phyloP scores from a whole-genome alignment of 1,140 invertebrate genomes.

The Triops longicaudatus region DNA sequence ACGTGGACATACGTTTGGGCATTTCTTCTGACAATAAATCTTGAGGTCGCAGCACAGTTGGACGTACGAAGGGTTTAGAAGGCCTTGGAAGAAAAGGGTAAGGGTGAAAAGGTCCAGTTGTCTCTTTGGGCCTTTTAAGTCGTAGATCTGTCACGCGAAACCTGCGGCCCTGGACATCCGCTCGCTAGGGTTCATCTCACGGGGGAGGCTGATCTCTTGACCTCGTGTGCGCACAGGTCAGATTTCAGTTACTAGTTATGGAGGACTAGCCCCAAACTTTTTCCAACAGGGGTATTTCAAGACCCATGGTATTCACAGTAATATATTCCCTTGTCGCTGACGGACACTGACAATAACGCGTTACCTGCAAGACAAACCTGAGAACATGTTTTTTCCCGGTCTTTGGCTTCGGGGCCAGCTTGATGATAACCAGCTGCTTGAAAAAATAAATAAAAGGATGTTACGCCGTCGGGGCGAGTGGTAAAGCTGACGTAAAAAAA shows the following conservation, averaged over 20 bases:
- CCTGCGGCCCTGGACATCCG: neutral
- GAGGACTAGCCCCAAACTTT: neutral
- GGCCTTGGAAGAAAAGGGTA: neutral
- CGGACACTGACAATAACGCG: neutral
- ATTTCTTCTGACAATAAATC: neutral
- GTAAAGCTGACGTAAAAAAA: neutral
- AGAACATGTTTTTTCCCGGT: neutral
- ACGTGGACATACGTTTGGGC: neutral
- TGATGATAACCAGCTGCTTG: neutral
- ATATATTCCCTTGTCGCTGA: neutral
- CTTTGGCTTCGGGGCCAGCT: neutral
- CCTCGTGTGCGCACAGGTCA: neutral
- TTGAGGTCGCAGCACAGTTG: neutral
- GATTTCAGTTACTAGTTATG: neutral
- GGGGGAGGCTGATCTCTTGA: slow-evolving; percentile 1
- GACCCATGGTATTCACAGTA: neutral
- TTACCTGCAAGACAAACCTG: neutral
- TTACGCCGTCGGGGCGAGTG: neutral
- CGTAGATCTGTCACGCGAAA: slow-evolving; percentile 5
- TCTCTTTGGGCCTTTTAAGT: neutral
- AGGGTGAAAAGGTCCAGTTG: slow-evolving; percentile 13
- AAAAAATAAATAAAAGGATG: neutral
- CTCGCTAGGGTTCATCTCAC: neutral
- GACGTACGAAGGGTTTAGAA: neutral
- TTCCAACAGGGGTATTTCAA: neutral